A percentile compares a stretch with the other conserved stretches of the same genome.
These are phyloP conservation scores for Ibidorhyncha struthersii DNA, from an alignment of 2,113 vertebrate genomes.

Conservation along the genomic window DNA sequence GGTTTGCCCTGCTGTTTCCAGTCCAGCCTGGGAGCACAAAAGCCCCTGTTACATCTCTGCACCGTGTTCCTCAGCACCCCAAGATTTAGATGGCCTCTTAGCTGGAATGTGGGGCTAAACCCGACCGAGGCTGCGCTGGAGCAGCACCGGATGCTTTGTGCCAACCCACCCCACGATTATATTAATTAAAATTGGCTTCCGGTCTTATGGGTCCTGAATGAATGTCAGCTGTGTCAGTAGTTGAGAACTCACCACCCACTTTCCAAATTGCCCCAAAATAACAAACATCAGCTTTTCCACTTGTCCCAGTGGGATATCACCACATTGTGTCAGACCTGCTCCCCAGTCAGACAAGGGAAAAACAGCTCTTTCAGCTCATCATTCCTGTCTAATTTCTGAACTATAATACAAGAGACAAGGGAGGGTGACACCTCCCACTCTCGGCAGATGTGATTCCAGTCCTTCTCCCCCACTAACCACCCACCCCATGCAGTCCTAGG, in stretches of 20 bases:
- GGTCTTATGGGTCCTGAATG: neutral
- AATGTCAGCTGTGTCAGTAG: neutral
- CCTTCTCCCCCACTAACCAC: neutral
- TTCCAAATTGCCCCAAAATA: neutral
- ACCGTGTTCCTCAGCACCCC: accelerated
- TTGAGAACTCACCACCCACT: neutral
- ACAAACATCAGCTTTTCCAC: neutral
- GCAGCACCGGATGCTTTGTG: neutral
- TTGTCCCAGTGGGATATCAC: neutral
- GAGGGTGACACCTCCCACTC: neutral
- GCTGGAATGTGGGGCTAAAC: neutral
- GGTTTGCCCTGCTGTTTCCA: neutral
- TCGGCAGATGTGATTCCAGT: neutral
- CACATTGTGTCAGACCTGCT: neutral
- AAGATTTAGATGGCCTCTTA: neutral
- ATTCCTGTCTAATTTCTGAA: neutral
- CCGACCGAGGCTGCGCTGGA: accelerated
- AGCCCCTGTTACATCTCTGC: neutral
- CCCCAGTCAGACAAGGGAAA: neutral
- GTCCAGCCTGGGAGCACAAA: neutral
- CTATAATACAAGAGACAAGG: neutral
- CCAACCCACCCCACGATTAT: neutral
- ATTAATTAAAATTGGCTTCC: neutral
- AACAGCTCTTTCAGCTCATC: neutral
- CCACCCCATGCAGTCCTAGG: neutral